Base-by-base conservation (phyloP, 2,888 invertebrate genomes). In the Erebia epiphron region DNA sequence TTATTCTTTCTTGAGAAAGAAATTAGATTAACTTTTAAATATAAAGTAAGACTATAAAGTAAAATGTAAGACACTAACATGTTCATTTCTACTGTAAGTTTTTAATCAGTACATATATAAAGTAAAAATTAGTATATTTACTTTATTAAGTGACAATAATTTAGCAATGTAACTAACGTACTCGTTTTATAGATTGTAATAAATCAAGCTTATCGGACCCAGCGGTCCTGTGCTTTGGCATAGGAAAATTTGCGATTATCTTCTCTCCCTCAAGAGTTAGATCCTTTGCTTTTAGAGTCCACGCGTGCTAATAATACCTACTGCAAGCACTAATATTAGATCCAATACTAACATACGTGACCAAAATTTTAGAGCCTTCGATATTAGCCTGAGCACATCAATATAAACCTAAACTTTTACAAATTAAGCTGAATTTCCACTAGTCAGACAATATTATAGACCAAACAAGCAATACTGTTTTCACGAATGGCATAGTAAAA, bases 301-400 rank as follows among this genome's bases (percentile, higher is more conserved):
- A 73, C 61, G 69, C 60, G 67, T 69, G 71, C 69, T 84, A 73
- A 87, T 90, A 89, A 87, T 87, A 82, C n/a, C n/a, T n/a, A n/a
- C 80, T 73, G 81, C 84, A 81, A 85, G 84, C 79, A 82, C 82
- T 68, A 84, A 85, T 81, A 84, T 84, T 87, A 84, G 89, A 86
- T 85, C 90, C 79, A 84, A 89, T 88, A 80, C 79, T 86, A 88
- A 89, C 86, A 84, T 80, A 77, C 69, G 75, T 70, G 78, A 78
- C 89, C 89, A 88, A 71, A 68, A 54, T 76, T 72, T 50, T 61
- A 78, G 88, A 84, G 58, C 85, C 76, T 49, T 61, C 50, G 26
- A 41, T 58, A 49, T 26, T 14, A n/a, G 43, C 73, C 67, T 65
- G 70, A 70, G 73, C 72, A 49, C 49, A 62, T 62, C 49, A 62